phyloP scores from a whole-genome alignment of 2,113 vertebrate species.

The Tursiops truncatus region DNA sequence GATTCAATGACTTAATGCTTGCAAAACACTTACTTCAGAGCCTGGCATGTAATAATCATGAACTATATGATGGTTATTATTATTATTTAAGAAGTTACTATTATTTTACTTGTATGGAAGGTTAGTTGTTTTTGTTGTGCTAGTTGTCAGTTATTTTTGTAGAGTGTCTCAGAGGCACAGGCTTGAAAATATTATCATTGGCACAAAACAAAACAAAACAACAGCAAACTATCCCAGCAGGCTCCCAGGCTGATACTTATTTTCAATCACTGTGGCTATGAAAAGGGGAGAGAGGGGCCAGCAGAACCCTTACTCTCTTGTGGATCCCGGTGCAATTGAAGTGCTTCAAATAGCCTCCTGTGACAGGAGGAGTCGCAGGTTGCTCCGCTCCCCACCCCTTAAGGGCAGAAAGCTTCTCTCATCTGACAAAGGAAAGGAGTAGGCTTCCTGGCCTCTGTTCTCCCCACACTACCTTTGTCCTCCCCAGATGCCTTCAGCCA shows the following conservation, averaged over 20 bases:
- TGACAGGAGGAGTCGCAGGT: not conserved
- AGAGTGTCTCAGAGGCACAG: not conserved
- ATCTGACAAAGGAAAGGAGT: not conserved
- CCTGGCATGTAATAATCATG: not conserved
- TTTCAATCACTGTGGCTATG: not conserved
- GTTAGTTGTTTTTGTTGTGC: not conserved
- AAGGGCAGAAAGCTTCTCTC: not conserved
- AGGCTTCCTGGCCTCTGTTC: not conserved
- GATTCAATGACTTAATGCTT: not conserved
- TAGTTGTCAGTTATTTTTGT: not conserved
- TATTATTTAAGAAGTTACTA: not conserved
- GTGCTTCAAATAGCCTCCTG: not conserved
- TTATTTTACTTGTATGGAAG: not conserved
- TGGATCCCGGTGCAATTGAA: not conserved
- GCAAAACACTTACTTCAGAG: not conserved
- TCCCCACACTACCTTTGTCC: not conserved
- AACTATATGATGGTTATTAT: not conserved
- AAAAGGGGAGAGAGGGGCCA: not conserved
- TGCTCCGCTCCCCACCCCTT: accelerated
- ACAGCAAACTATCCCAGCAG: not conserved
- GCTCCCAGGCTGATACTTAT: not conserved
- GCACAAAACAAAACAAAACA: not conserved
- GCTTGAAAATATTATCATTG: not conserved
- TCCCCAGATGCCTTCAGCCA: not conserved
- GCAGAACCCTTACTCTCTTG: not conserved